phyloP scores from a whole-genome alignment of 64 coral and sea anemone species.

The Montipora efflorescens region DNA sequence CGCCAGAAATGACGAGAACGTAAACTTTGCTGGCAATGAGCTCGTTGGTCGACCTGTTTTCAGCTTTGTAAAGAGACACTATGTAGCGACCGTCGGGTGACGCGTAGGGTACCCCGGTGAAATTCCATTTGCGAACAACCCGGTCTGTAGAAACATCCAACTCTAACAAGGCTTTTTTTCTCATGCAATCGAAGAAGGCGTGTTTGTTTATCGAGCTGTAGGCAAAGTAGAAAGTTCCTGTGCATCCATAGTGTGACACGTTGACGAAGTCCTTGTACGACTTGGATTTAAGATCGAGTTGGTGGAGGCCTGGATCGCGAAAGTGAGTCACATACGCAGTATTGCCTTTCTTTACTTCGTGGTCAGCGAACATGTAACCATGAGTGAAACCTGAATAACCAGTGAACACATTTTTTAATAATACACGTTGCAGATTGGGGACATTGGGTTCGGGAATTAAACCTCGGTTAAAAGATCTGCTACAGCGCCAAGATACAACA shows the following conservation, averaged over 20 bases:
- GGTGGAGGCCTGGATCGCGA: conserved; percentile 28
- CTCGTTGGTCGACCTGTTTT: not conserved
- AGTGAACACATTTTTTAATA: too few relatives aligned
- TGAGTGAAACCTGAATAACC: conserved; percentile 12
- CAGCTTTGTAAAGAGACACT: conserved; percentile 13
- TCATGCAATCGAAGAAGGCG: not conserved
- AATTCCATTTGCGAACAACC: not conserved
- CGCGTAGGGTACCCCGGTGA: conserved; percentile 11
- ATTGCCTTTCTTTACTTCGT: conserved; percentile 8
- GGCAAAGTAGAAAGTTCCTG: conserved; percentile 45
- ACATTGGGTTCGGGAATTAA: too few relatives aligned
- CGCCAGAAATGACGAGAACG: not conserved
- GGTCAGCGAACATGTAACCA: conserved; percentile 44
- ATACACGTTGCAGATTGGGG: too few relatives aligned
- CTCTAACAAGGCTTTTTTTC: not conserved
- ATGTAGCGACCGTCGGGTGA: conserved; percentile 35
- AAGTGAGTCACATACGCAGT: conserved; percentile 37
- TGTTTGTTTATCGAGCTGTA: conserved; percentile 35
- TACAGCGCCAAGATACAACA: too few relatives aligned
- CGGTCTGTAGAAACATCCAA: not conserved
- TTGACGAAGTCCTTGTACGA: conserved; percentile 39
- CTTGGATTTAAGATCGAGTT: conserved; percentile 16
- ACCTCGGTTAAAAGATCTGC: too few relatives aligned
- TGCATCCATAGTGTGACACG: conserved; percentile 12
- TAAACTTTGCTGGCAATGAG: conserved; percentile 20